A percentile compares a stretch with the other conserved stretches of the same genome.
phyloP scores from a whole-genome alignment of 2,113 vertebrate species.

The Capreolus pygargus region DNA sequence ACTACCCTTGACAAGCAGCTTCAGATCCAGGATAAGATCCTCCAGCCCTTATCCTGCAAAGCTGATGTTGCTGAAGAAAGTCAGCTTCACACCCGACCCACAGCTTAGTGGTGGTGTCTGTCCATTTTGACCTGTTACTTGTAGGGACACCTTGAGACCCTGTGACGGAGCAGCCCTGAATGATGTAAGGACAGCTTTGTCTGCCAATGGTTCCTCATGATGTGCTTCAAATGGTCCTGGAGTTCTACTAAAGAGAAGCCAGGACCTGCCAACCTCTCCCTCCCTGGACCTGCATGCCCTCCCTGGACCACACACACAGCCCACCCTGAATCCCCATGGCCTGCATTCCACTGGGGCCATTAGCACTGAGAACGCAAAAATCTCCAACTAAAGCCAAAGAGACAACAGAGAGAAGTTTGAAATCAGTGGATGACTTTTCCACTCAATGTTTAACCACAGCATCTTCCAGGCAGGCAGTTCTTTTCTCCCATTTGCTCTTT shows the following conservation, averaged over 20 bases:
- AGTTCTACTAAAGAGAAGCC: neutral
- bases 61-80: neutral
- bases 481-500: neutral
- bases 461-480: neutral
- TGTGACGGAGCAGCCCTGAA: neutral
- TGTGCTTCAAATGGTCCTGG: neutral
- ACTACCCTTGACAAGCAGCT: neutral
- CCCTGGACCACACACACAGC: neutral
- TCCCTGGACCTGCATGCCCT: neutral
- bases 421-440: neutral
- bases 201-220: neutral
- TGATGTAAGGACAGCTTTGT: neutral
- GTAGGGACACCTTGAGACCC: neutral
- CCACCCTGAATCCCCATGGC: accelerated
- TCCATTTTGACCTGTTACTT: neutral
- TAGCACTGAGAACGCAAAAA: neutral
- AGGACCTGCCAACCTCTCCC: neutral
- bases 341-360: neutral
- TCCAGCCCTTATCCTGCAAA: neutral
- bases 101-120: neutral
- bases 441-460: neutral
- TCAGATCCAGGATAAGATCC: neutral
- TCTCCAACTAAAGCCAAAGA: neutral
- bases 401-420: neutral
- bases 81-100: neutral